These are phyloP conservation scores for Lingula anatina DNA, from an alignment of 2,888 invertebrate genomes.

Conservation along the genomic window DNA sequence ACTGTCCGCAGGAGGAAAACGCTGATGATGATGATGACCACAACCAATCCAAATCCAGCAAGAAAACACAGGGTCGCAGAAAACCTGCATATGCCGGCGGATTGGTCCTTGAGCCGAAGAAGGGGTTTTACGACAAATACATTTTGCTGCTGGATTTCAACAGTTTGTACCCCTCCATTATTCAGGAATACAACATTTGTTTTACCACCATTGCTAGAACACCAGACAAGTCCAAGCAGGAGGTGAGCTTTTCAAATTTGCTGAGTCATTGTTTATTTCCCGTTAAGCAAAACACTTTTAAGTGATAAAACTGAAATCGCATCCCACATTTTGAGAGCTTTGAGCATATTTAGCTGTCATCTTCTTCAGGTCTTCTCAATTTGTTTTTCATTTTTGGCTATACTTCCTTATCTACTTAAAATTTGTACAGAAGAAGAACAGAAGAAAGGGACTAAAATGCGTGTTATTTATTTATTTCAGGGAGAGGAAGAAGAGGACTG, in stretches of 20 bases:
- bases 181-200: conserved; percentile 98
- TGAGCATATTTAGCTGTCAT: no score
- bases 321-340: no score
- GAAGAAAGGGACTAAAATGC: no score
- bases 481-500: conserved; percentile 25
- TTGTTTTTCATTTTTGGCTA: no score
- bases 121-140: conserved; percentile 90
- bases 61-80: conserved; percentile 33
- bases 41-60: conserved; percentile 20
- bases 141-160: conserved; percentile 98
- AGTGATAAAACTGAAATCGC: no score
- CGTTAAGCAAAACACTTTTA: not conserved
- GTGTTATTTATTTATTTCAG: no score
- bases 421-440: no score
- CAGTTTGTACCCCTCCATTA: conserved; percentile 97
- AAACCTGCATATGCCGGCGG: conserved; percentile 85
- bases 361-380: no score
- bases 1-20: no score
- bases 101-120: conserved; percentile 92
- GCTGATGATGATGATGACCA: conserved; percentile 37
- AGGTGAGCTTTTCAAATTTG: not conserved
- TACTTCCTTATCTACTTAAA: no score
- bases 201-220: conserved; percentile 73
- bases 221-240: conserved; percentile 3
- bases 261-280: not conserved